Evolutionary conservation across 2,113 vertebrate species (phyloP).

Genomic region (Ctenomys sociabilis): DNA sequence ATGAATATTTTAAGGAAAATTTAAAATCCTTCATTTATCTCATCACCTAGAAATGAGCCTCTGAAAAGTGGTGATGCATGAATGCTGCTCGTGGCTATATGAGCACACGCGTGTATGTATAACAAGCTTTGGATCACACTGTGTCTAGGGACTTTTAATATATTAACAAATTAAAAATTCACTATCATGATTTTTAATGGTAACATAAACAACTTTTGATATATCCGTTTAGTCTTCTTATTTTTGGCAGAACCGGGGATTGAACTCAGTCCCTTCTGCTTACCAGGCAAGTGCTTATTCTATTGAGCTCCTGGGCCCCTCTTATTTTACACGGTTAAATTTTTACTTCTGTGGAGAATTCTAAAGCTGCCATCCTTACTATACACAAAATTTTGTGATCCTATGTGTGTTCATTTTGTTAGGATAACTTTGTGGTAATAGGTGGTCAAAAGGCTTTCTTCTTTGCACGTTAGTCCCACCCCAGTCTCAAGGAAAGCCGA

Average conservation of each 20-base stretch:
- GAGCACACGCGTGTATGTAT: neutral
- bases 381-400: neutral
- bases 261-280: too few species aligned
- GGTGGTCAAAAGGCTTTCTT: neutral
- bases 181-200: conserved; percentile 16
- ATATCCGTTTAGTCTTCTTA: neutral
- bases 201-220: neutral
- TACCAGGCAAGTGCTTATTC: too few species aligned
- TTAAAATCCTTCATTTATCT: conserved; percentile 28
- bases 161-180: neutral
- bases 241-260: too few species aligned
- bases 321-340: neutral
- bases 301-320: neutral
- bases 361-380: neutral
- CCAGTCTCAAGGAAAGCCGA: neutral
- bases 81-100: neutral
- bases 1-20: conserved; percentile 2
- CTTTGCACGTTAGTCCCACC: neutral
- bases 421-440: neutral
- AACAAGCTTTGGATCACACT: neutral
- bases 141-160: neutral
- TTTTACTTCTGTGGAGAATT: neutral
- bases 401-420: neutral
- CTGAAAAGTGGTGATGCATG: neutral
- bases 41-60: neutral